These are phyloP conservation scores for Limulus polyphemus DNA, from an alignment of 2,888 invertebrate genomes.

Conservation along the genomic window DNA sequence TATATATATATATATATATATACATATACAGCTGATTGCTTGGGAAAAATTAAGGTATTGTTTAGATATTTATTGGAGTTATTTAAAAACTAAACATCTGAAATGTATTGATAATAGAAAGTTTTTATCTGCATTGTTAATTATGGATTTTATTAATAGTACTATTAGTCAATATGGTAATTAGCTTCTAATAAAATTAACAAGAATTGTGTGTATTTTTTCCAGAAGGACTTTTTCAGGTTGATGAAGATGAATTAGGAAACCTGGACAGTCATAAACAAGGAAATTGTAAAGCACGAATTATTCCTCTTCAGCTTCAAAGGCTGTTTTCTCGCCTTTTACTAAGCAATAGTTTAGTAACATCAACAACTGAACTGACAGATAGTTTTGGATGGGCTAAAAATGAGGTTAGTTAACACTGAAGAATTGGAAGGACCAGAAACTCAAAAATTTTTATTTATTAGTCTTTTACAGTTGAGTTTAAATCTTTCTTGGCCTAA, in stretches of 20 bases:
- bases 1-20: no score
- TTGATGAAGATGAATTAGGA: slow-evolving; percentile 34
- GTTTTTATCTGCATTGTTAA: neutral
- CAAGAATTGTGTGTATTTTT: slow-evolving; percentile 11
- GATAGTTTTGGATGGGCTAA: slow-evolving; percentile 40
- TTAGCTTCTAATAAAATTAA: no score
- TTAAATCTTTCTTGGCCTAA: no score
- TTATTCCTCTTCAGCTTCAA: slow-evolving; percentile 37
- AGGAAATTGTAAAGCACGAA: no score
- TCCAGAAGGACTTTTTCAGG: slow-evolving; percentile 33
- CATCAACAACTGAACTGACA: slow-evolving; percentile 35
- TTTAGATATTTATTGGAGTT: neutral
- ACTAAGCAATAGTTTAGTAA: slow-evolving; percentile 34
- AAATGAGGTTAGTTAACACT: slow-evolving; percentile 33
- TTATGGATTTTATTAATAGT: no score
- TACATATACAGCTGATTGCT: no score
- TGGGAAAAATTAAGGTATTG: no score
- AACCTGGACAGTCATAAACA: slow-evolving; percentile 29
- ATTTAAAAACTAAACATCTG: neutral
- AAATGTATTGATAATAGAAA: neutral
- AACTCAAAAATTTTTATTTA: neutral
- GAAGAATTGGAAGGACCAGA: neutral
- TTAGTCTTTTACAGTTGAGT: no score
- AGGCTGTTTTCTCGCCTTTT: slow-evolving; percentile 35
- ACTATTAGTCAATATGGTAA: no score